A percentile compares a stretch with the other conserved stretches of the same genome.
Conservation (phyloP, 2,797 vertebrate genomes). For the Melanotaenia boesemani region DNA sequence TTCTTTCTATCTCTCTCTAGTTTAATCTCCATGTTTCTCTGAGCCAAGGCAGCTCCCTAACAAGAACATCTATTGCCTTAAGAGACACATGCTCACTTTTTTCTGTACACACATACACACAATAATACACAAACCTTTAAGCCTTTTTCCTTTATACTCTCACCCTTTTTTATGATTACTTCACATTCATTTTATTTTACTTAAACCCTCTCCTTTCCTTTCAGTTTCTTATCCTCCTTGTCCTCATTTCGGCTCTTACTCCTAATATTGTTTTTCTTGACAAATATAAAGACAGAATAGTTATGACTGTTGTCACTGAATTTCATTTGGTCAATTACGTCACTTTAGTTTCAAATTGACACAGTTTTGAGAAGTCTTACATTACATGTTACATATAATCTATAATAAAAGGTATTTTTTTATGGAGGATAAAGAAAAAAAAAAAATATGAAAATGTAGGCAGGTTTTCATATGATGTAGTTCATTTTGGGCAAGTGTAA, state of each 20-base stretch:
- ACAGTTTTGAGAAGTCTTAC: background rate
- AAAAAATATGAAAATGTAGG: no score
- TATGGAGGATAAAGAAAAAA: no score
- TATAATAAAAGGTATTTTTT: background rate
- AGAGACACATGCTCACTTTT: conserved; percentile 54
- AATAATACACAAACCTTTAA: conserved; percentile 46
- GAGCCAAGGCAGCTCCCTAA: conserved; percentile 49
- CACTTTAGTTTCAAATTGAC: background rate
- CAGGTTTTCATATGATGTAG: no score
- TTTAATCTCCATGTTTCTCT: conserved; percentile 74
- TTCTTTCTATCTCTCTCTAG: conserved; percentile 43
- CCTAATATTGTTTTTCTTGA: conserved; percentile 49
- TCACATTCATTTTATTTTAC: conserved; percentile 42
- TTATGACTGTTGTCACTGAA: background rate
- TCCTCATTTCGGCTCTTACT: conserved; percentile 44
- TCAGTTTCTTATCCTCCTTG: conserved; percentile 52
- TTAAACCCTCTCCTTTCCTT: conserved; percentile 64
- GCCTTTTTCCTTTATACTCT: conserved; percentile 40
- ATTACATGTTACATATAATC: background rate
- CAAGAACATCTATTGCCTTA: conserved; percentile 60
- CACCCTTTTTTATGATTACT: conserved; percentile 56
- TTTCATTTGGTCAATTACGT: background rate
- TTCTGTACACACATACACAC: conserved; percentile 14
- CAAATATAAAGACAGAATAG: conserved; percentile 29
- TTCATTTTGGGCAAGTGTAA: no score